Evolutionary conservation across 1,140 invertebrate genomes (phyloP).

Genomic region (Achatina immaculata): DNA sequence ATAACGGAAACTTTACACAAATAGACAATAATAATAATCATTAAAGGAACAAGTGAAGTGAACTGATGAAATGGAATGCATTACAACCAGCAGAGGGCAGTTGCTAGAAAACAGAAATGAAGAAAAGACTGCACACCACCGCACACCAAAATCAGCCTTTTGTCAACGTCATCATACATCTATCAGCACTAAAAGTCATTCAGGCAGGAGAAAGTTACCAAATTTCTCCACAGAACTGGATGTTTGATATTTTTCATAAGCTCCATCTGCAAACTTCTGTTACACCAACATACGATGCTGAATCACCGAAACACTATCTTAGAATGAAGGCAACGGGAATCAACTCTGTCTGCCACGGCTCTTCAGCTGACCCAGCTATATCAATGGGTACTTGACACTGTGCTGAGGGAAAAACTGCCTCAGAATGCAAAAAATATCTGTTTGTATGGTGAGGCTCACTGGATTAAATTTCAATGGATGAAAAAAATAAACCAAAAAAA

Average conservation of each 20-base stretch:
- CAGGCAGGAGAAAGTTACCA: not conserved
- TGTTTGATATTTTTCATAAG: not conserved
- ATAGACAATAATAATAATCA: not conserved
- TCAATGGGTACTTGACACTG: too few relatives aligned
- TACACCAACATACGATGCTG: not conserved
- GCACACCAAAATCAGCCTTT: not conserved
- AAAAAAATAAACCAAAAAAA: too few relatives aligned
- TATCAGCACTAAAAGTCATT: not conserved
- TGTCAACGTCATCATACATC: not conserved
- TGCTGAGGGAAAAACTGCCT: too few relatives aligned
- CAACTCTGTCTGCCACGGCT: too few relatives aligned
- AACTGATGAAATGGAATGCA: not conserved
- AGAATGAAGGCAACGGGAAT: too few relatives aligned
- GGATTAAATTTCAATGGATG: too few relatives aligned
- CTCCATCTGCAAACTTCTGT: not conserved
- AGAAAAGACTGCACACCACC: not conserved
- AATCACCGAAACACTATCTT: not conserved
- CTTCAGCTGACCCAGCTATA: too few relatives aligned
- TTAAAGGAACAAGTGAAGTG: not conserved
- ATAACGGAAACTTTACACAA: slow-evolving; percentile 50
- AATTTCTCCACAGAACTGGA: not conserved
- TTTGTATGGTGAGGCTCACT: too few relatives aligned
- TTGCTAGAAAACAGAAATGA: not conserved
- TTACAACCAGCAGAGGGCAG: not conserved
- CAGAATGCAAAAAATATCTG: too few relatives aligned